These are phyloP conservation scores for Heteronetta atricapilla DNA, from an alignment of 2,113 vertebrate species.

Conservation along the genomic window DNA sequence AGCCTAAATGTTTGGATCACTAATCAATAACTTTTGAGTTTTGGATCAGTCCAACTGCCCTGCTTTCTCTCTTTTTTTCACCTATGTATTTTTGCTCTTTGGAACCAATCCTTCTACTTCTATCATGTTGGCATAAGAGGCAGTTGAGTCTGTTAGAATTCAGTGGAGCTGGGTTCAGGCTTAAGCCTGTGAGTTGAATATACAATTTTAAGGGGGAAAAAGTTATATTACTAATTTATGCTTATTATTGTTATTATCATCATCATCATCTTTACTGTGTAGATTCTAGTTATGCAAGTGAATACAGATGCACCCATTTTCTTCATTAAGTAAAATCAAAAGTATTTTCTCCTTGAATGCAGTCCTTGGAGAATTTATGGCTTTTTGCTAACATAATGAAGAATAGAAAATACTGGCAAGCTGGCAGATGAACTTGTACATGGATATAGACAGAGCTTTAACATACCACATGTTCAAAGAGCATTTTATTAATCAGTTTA, in stretches of 20 bases:
- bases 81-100: background rate
- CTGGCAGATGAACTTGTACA: background rate
- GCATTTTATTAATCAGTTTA: background rate
- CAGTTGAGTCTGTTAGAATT: background rate
- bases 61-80: background rate
- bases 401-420: background rate
- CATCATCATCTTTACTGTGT: background rate
- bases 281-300: background rate
- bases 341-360: background rate
- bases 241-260: background rate
- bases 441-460: background rate
- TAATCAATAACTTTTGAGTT: background rate
- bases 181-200: background rate
- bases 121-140: rapidly evolving
- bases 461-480: background rate
- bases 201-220: background rate
- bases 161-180: background rate
- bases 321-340: background rate
- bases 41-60: background rate
- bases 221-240: background rate
- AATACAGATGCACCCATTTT: background rate
- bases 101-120: background rate
- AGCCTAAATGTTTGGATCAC: background rate
- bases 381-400: background rate
- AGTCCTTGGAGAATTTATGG: background rate